Base-by-base conservation (phyloP, 2,888 invertebrate species). In the Cancer borealis region DNA sequence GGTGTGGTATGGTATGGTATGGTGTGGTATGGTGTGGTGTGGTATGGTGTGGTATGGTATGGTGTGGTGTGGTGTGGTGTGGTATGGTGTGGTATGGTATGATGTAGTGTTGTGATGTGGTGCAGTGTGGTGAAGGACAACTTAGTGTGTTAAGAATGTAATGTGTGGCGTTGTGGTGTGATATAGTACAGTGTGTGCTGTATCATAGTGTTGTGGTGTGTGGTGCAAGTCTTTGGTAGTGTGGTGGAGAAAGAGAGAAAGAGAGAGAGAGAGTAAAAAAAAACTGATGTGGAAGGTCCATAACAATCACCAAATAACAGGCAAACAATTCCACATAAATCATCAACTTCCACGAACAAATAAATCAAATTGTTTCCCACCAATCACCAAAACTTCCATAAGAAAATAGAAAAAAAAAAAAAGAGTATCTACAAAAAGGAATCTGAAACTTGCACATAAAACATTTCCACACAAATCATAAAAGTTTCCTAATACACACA, bases 311-410 rank as follows among this genome's bases (percentile, higher is more conserved):
- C 60, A 60, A 60, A 21, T 21, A 60, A 5, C 60, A 60, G 21
- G 17, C 21, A 21, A 4, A 60, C 21, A 60, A 60, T 17, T 60
- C 60, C 60, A 17, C 21, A 73, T 26, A 73, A 73, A 73, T 73
- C 73, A 73, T 26, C n/a, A 73, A n/a, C 73, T 73, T 73, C 73
- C n/a, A 73, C 73, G 26, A 26, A 26, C 73, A 73, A 73, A 73
- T 73, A n/a, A 73, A 73, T 73, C 73, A 3, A 8, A 60, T 4
- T 60, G 60, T 60, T 60, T 60, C 21, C 60, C 60, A 60, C 60
- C 60, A 60, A 60, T 60, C 60, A 60, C 21, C 17, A 60, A 60
- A 60, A 60, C 60, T 60, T 60, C 60, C 60, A 60, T 17, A 21
- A 21, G 21, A 60, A 60, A 60, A 21, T 1, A 21, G 3, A 21